Conservation (phyloP, 2,113 vertebrate genomes). For the Myiopsitta monachus region DNA sequence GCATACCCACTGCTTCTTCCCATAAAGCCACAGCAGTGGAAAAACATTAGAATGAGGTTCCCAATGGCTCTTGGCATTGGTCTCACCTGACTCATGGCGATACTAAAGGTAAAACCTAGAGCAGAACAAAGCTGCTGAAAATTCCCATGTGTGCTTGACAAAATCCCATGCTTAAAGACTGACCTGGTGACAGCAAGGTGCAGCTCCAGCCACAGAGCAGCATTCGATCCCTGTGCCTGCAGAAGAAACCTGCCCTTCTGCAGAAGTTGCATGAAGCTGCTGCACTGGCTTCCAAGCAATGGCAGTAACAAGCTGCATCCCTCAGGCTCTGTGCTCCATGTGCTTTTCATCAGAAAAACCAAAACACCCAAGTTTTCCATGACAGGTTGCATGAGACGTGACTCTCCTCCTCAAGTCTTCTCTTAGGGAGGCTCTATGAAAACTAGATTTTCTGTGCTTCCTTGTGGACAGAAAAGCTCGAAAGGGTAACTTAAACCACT, state of each 20-base stretch:
- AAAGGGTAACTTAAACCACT: neutral
- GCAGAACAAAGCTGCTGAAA: neutral
- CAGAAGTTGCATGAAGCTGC: neutral
- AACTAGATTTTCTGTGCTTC: neutral
- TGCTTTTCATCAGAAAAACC: neutral
- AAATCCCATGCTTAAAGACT: neutral
- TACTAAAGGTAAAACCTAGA: neutral
- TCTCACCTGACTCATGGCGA: neutral
- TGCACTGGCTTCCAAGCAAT: neutral
- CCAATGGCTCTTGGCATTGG: neutral
- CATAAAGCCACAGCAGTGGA: neutral
- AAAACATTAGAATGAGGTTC: neutral
- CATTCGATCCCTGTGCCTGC: accelerated
- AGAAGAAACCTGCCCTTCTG: neutral
- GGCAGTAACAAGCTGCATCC: neutral
- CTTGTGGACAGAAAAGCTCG: neutral
- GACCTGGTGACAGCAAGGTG: neutral
- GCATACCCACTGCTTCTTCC: neutral
- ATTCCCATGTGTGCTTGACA: neutral
- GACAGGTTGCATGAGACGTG: neutral
- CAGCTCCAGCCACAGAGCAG: neutral
- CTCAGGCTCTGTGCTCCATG: neutral
- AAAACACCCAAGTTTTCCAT: neutral
- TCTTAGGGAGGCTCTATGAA: neutral
- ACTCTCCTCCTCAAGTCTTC: neutral